Conservation (phyloP, 2,113 vertebrate species). For the Prunella fulvescens region DNA sequence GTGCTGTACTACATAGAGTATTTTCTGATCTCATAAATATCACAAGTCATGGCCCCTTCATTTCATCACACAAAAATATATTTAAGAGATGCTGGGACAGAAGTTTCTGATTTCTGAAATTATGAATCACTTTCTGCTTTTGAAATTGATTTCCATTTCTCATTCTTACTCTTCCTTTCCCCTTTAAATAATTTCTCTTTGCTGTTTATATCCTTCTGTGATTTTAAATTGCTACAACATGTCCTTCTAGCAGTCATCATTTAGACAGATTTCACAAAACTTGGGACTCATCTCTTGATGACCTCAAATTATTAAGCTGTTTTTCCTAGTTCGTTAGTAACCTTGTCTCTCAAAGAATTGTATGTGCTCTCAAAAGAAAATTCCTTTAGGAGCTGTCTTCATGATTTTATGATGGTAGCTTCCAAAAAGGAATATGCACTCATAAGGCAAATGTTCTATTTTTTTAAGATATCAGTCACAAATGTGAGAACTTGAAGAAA, state of each 20-base stretch:
- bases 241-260: background rate
- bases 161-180: background rate
- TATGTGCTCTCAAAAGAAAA: background rate
- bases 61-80: background rate
- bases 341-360: background rate
- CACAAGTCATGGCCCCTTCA: background rate
- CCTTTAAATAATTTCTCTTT: background rate
- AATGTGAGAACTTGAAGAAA: background rate
- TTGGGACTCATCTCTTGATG: background rate
- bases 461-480: background rate
- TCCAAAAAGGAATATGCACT: background rate
- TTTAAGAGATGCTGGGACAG: background rate
- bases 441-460: background rate
- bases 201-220: background rate
- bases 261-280: background rate
- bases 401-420: background rate
- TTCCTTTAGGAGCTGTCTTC: background rate
- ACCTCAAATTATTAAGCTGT: background rate
- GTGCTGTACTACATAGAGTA: background rate
- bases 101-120: conserved; percentile 7
- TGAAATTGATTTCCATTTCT: background rate
- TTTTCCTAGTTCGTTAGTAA: background rate
- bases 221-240: background rate
- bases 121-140: background rate
- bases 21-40: background rate